Base-by-base conservation (phyloP, 1,140 invertebrate species). In the Olivierus martensii region DNA sequence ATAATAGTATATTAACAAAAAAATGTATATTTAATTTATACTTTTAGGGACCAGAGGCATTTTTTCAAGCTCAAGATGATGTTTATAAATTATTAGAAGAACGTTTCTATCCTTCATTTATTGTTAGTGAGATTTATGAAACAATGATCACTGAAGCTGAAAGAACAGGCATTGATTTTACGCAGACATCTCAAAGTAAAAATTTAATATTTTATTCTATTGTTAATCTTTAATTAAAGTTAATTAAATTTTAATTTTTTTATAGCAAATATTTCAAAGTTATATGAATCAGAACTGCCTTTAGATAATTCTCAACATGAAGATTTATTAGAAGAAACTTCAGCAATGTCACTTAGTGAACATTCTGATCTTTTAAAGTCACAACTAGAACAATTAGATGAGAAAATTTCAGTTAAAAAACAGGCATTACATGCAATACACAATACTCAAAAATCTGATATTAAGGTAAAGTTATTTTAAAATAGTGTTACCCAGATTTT, bases 61-160 rank as follows among this genome's bases (percentile, higher is more conserved):
- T 91, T 69, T 87, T 82, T 62, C 81, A 87, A 64, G 83, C 88
- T 3, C 87, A 90, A 66, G 78, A 83, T 34, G 77, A 79, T 57
- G 80, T 91, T 10, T 76, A 84, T 18, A 77, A 80, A 61, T 78
- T 79, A 0, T 71, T 92, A 11, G 83, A 91, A 67, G 81, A 88
- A 49, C 84, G 88, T 63, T 85, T 90, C 69, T 93, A 91, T 71
- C 80, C 85, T 34, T 81, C 84, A 0, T 93, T 92, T 67, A 71
- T 92, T 39, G 76, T 87, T 9, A 90, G 85, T 64, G 82, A 87
- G 49, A 78, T 84, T 57, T 91, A 91, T 64, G 82, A 82, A 59
- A 78, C 79, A 59, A 78, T 88, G 66, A 70, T 67, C 21, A 51
- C 54, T 43, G 59, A 65, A 28, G 62, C 62, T 42, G 63, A 66